Base-by-base conservation (phyloP, 1,140 invertebrate species). In the Dendrolimus kikuchii region DNA sequence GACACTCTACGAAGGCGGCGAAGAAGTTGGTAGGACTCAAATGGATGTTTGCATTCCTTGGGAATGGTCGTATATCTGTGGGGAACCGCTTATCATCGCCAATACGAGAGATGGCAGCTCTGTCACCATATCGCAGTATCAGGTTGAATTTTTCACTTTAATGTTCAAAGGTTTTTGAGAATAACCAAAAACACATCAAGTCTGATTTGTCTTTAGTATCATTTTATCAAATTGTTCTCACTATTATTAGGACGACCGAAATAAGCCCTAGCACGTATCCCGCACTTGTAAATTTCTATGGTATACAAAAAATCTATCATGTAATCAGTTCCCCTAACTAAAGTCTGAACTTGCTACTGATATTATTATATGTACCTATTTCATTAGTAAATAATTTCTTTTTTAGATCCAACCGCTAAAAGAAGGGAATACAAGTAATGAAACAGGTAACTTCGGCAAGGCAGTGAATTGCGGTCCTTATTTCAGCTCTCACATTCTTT, bases 101-200 rank as follows among this genome's bases (percentile, higher is more conserved):
- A 80, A 82, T 46, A 47, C 53, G 9, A 60, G 74, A 23, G 77
- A 81, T 41, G 67, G 69, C 6, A 77, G 74, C 43, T 64, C 65
- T 0, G 63, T 82, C 38, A 66, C 63, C 5, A 78, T 82, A 2
- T 68, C 69, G 0, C 62, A 71, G 23, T 78, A 78, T 51, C 71
- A 80, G 61, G 78, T 78, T 56, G 49, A 42, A 5, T 45, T 46
- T 46, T 38, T 23, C 23, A 23, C 23, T 23, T 23, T 23, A 23
- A 1, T 23, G 23, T 23, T 23, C 23, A 23, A 23, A 23, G 23
- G 23, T 23, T 1, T 23, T 23, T 3, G 23, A 23, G 3, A 23
- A 23, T 2, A 23, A 23, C 3, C 23, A 23, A 23, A 23, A 23
- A 23, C 23, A 23, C 23, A 23, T 23, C 1, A 23, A 23, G 23